Conservation (phyloP, 2,113 vertebrate species). For the Zosterops hypoxanthus region DNA sequence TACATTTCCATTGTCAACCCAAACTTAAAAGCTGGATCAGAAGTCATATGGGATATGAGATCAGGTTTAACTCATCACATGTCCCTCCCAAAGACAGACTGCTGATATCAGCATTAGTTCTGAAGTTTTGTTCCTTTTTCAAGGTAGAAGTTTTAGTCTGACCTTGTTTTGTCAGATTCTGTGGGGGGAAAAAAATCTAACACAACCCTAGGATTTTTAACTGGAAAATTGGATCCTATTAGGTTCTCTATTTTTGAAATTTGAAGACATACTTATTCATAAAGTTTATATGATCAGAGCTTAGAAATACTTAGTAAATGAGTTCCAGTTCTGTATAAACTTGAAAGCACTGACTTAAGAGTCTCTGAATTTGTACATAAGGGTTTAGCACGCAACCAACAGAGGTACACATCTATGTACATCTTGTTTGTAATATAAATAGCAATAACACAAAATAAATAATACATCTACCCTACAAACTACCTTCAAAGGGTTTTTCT, state of each 20-base stretch:
- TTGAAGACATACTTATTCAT: neutral
- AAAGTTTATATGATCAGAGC: neutral
- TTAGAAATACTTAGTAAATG: neutral
- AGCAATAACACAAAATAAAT: neutral
- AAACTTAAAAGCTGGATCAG: neutral
- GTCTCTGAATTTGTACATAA: neutral
- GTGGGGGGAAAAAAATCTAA: neutral
- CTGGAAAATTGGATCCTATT: neutral
- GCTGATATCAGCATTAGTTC: neutral
- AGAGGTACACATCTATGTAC: neutral
- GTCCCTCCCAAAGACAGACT: neutral
- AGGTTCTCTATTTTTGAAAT: neutral
- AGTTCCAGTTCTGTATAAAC: neutral
- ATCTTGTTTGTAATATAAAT: neutral
- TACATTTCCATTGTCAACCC: neutral
- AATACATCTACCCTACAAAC: neutral
- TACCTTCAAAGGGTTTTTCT: neutral
- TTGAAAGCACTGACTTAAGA: neutral
- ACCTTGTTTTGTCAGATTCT: neutral
- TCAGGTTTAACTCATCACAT: neutral
- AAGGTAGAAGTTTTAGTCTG: neutral
- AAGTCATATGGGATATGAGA: neutral
- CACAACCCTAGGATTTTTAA: neutral
- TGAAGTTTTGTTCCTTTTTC: neutral
- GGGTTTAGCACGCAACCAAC: neutral